A percentile compares a stretch with the other conserved stretches of the same genome.
Evolutionary conservation across 2,888 invertebrate species (phyloP).

Genomic region (Minunthozetes semirufus): DNA sequence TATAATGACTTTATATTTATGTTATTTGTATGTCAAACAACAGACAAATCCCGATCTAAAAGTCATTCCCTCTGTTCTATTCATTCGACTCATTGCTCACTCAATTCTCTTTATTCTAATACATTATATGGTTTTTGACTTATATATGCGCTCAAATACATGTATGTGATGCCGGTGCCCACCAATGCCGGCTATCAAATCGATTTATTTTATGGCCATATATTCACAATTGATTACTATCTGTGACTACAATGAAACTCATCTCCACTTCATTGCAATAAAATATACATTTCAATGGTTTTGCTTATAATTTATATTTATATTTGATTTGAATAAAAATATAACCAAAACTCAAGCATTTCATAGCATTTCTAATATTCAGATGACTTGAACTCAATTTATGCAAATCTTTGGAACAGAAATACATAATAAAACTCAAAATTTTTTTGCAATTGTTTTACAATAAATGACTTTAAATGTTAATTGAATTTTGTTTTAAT

Average conservation of each 20-base stretch:
- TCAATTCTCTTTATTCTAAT: not conserved
- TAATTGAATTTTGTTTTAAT: too few species aligned
- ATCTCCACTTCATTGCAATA: not conserved
- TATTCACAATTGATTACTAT: constrained; percentile 8
- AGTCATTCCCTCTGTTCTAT: too few species aligned
- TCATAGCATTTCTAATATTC: not conserved
- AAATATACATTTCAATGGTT: not conserved
- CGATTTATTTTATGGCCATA: constrained; percentile 9
- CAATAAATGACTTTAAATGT: too few species aligned
- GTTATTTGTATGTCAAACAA: constrained; percentile 16
- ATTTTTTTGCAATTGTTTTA: too few species aligned
- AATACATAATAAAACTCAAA: too few species aligned
- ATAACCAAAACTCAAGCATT: not conserved
- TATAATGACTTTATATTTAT: not conserved
- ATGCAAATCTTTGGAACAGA: too few species aligned
- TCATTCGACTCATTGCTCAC: too few species aligned
- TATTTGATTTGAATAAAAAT: too few species aligned
- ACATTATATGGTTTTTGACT: not conserved
- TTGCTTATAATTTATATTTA: not conserved
- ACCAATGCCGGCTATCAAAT: not conserved
- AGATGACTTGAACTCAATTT: too few species aligned
- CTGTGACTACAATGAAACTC: not conserved
- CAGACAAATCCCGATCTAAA: not conserved
- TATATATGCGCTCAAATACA: not conserved
- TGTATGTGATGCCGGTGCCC: not conserved